Evolutionary conservation across 2,888 invertebrate species (phyloP), one percentile per base, ranked within the genome.

Genomic region (Heliconius hortense): DNA sequence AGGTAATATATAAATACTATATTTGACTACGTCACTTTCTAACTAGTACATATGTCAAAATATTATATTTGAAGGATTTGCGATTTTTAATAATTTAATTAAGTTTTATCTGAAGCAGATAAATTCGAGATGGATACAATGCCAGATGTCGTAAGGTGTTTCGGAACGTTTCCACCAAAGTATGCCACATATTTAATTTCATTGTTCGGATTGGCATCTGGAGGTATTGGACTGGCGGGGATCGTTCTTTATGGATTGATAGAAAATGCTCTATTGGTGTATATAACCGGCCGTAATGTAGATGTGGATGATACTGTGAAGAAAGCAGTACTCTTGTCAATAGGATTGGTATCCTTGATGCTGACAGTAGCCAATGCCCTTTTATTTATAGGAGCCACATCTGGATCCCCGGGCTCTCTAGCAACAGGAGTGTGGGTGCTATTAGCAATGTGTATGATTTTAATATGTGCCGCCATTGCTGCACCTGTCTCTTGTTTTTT

Each of bases 401-500:
- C 76, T 0, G 75, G 71, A 1, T 75, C 75, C 0, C 21, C 15
- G 7, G 79, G 80, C 0, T 73, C 70, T 0, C 67, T 81, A 0
- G 1, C 0, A 10, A 72, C 77, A 1, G 84, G 82, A 0, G 79
- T 81, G 4, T 81, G 76, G 71, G 3, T 82, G 0, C 66, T 85
- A 43, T 80, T 87, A 10, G 0, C 24, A 0, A 81, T 87, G 83
- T 84, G 84, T 72, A 0, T 81, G 0, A 1, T 85, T 0, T 3
- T 87, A 15, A 76, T 88, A 5, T 0, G 75, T 0, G 62, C 39
- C 3, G 76, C 80, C 4, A 80, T 86, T 2, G 69, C 31, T n/a
- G 71, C 79, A 0, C 88, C 89, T 0, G 0, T 83, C 4, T 74
- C 80, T 0, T 89, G 89, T 79, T 89, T 87, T 73, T 86, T 88